Conservation (phyloP, 2,888 invertebrate species). For the Dolomedes plantarius region DNA sequence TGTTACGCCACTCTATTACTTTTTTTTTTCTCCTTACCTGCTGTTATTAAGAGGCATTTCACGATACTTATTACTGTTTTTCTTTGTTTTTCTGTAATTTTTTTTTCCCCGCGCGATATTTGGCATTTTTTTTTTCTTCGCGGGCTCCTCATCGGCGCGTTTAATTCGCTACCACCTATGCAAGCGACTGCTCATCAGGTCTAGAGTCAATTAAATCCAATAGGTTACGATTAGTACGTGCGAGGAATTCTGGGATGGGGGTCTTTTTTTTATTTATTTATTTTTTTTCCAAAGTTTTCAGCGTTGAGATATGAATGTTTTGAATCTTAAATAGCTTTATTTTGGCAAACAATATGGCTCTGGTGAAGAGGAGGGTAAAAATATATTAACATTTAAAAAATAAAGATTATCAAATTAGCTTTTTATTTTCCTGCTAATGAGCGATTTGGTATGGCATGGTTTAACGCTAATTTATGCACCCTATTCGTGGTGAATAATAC, state of each 20-base stretch:
- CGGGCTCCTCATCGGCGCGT: too few species aligned
- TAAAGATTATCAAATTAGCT: too few species aligned
- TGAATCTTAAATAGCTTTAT: neutral
- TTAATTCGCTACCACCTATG: neutral
- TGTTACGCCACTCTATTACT: neutral
- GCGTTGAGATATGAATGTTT: neutral
- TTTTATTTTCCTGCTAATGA: too few species aligned
- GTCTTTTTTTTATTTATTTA: neutral
- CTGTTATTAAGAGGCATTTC: constrained; percentile 9
- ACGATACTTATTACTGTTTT: constrained; percentile 6
- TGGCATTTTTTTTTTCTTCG: neutral
- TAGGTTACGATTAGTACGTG: neutral
- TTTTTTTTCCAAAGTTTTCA: neutral
- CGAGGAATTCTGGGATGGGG: neutral
- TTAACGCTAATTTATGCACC: too few species aligned
- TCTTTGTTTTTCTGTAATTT: neutral
- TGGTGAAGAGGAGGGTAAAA: too few species aligned
- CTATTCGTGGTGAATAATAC: too few species aligned
- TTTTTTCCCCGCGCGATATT: neutral
- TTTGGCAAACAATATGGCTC: too few species aligned
- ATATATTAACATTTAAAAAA: too few species aligned
- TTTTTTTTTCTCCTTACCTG: neutral
- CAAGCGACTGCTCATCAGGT: neutral
- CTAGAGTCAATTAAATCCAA: neutral
- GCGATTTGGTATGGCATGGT: too few species aligned